Evolutionary conservation across 2,113 vertebrate species (phyloP).

Genomic region (Rhizomys pruinosus): DNA sequence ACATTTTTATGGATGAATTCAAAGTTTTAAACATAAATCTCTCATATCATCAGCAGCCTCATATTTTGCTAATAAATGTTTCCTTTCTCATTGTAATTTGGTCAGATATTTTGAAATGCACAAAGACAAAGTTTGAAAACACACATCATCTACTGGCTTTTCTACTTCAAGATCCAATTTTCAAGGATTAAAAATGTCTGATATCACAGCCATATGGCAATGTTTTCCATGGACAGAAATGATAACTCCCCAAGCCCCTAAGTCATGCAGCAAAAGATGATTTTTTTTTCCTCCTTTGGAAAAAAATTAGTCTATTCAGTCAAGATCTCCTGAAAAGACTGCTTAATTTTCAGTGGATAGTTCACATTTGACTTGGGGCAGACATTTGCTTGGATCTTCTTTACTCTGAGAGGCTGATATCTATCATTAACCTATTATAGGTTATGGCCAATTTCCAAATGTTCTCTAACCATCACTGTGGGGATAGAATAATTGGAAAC

Average conservation of each 20-base stretch:
- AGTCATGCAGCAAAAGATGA: slow-evolving; percentile 26
- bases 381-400: not conserved
- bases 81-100: not conserved
- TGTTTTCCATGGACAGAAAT: slow-evolving; percentile 53
- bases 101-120: slow-evolving; percentile 39
- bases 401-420: not conserved
- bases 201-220: slow-evolving; percentile 59
- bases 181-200: slow-evolving; percentile 67
- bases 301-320: slow-evolving; percentile 59
- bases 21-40: not conserved
- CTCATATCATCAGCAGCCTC: not conserved
- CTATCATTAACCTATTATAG: not conserved
- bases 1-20: not conserved
- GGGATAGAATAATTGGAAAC: slow-evolving; percentile 19
- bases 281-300: not conserved
- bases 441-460: slow-evolving; percentile 33
- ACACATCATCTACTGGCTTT: slow-evolving; percentile 19
- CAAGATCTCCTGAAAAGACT: slow-evolving; percentile 55
- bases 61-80: not conserved
- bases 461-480: not conserved
- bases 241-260: slow-evolving; percentile 21
- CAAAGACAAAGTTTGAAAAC: slow-evolving; percentile 47
- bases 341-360: not conserved
- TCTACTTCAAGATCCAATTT: slow-evolving; percentile 66
- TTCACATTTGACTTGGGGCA: not conserved